Evolutionary conservation across 2,888 invertebrate species (phyloP).

Genomic region (Rhamphomyia laevipes): DNA sequence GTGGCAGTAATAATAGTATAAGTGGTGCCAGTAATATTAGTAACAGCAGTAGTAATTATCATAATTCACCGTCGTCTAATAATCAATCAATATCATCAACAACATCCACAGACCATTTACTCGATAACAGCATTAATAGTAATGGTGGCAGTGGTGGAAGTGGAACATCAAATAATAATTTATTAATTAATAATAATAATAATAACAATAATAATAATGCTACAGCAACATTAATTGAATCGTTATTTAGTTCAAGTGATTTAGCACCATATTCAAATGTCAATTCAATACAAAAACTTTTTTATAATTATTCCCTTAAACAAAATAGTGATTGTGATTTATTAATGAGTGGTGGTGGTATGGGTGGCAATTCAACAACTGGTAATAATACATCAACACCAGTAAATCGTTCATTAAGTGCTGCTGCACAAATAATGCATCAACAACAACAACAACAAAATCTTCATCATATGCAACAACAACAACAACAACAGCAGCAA

Average conservation of each 20-base stretch:
- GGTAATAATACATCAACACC: slow-evolving; percentile 14
- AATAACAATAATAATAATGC: not conserved
- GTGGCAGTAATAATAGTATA: slow-evolving; percentile 23
- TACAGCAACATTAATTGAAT: slow-evolving; percentile 7
- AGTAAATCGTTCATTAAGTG: too few species aligned
- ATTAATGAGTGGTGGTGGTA: not conserved
- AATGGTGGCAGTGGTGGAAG: slow-evolving; percentile 20
- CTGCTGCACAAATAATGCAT: not conserved
- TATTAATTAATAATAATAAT: not conserved
- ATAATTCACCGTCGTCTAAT: slow-evolving; percentile 17
- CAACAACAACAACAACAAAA: slow-evolving; percentile 7
- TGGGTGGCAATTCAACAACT: slow-evolving; percentile 5
- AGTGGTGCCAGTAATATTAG: not conserved
- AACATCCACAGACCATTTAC: slow-evolving; percentile 22
- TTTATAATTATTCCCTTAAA: slow-evolving; percentile 13
- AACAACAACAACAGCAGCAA: slow-evolving; percentile 18
- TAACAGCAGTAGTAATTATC: slow-evolving; percentile 12
- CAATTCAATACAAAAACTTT: slow-evolving; percentile 12
- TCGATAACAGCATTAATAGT: slow-evolving; percentile 16
- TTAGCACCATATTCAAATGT: slow-evolving; percentile 10
- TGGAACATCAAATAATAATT: slow-evolving; percentile 8
- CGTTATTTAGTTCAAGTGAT: slow-evolving; percentile 10
- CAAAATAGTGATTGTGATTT: slow-evolving; percentile 8
- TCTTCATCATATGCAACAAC: slow-evolving; percentile 13
- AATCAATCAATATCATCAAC: slow-evolving; percentile 22